Conservation (phyloP, 2,113 vertebrate genomes). For the Pseudois nayaur region DNA sequence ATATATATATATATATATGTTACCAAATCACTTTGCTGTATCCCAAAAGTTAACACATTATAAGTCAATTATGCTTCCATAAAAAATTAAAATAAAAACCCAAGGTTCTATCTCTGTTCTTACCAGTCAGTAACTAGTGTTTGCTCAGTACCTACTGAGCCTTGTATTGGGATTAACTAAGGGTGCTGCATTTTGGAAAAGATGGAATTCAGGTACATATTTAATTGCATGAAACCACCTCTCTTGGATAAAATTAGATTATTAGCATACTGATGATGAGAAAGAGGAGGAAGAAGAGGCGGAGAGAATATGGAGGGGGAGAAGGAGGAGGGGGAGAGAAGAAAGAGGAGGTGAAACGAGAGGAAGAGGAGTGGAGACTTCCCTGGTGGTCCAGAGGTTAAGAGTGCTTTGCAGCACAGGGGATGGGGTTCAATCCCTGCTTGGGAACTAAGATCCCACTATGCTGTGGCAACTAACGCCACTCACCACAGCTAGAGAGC, state of each 20-base stretch:
- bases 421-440: background rate
- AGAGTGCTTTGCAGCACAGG: background rate
- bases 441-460: background rate
- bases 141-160: background rate
- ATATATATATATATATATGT: background rate
- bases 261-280: background rate
- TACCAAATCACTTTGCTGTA: background rate
- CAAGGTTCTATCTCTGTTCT: background rate
- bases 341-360: background rate
- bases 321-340: background rate
- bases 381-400: background rate
- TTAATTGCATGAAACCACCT: background rate
- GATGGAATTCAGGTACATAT: background rate
- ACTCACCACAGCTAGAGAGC: background rate
- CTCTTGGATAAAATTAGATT: background rate
- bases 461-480: background rate
- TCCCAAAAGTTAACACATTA: fast-evolving
- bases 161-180: background rate
- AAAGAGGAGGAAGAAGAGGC: background rate
- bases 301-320: background rate
- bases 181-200: background rate
- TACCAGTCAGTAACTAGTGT: background rate
- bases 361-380: background rate
- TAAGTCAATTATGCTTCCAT: background rate
- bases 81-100: background rate